A percentile compares a stretch with the other conserved stretches of the same genome.
phyloP scores from a whole-genome alignment of 2,888 invertebrate genomes.

The Callosobruchus maculatus region DNA sequence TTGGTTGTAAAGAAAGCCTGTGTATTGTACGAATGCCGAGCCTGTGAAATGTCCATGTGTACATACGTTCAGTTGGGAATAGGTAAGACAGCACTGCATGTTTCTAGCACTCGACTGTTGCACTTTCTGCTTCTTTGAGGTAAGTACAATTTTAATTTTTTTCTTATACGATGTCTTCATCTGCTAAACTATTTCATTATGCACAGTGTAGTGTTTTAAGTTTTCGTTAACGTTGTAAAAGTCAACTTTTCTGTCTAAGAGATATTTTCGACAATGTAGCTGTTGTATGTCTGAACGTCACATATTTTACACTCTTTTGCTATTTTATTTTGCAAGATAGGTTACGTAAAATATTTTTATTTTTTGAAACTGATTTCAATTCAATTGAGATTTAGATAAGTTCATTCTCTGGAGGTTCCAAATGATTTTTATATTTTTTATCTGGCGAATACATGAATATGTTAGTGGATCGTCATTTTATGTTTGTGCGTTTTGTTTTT shows the following conservation, averaged over 20 bases:
- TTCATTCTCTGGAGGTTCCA: background rate
- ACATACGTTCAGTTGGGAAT: background rate
- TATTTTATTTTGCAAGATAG: no score
- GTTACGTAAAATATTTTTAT: no score
- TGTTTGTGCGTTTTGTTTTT: background rate
- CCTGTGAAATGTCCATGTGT: background rate
- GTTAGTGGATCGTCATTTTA: background rate
- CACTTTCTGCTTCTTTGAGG: background rate
- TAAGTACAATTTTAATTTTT: background rate
- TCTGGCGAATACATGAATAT: background rate
- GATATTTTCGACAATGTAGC: no score
- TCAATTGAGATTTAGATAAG: no score
- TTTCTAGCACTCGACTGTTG: background rate
- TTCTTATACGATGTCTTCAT: no score
- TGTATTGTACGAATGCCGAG: background rate
- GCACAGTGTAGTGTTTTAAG: no score
- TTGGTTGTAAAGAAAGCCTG: background rate
- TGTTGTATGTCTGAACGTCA: no score
- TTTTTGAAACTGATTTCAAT: no score
- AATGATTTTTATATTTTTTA: background rate
- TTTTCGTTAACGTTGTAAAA: background rate
- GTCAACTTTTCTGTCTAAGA: background rate
- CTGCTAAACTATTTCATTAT: no score
- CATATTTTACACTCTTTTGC: no score
- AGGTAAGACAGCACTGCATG: background rate